phyloP scores from a whole-genome alignment of 2,113 vertebrate genomes.

The Astur gentilis region DNA sequence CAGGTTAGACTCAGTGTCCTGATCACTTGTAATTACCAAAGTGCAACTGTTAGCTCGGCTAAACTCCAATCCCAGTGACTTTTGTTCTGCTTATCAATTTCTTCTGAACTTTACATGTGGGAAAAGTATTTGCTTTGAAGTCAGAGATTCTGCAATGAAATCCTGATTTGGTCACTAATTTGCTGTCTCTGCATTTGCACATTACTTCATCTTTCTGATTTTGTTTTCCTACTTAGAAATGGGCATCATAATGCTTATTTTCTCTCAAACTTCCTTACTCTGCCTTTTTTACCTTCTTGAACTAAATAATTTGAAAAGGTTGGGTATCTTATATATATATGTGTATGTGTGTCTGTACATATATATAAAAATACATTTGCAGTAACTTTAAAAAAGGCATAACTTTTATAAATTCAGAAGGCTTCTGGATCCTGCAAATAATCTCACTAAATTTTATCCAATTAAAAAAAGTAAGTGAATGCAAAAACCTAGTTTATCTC shows the following conservation, averaged over 20 bases:
- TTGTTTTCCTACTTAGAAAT: neutral
- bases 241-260: neutral
- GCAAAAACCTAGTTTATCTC: neutral
- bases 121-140: conserved; percentile 39
- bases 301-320: neutral
- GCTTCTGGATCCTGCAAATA: neutral
- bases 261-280: neutral
- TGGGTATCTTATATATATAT: neutral
- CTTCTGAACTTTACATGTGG: conserved; percentile 9
- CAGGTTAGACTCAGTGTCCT: neutral
- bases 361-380: neutral
- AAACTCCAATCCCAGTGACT: neutral
- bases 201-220: neutral
- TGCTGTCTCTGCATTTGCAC: neutral
- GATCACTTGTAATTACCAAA: conserved; percentile 15
- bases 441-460: neutral
- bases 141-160: neutral
- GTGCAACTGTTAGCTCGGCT: conserved; percentile 15
- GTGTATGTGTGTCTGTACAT: fast-evolving
- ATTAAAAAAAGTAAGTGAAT: neutral
- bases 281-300: neutral
- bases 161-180: conserved; percentile 20
- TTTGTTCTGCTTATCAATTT: neutral
- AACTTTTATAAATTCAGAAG: neutral
- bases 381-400: neutral